Conservation (phyloP, 2,797 vertebrate species). For the Tarsius wallacei region DNA sequence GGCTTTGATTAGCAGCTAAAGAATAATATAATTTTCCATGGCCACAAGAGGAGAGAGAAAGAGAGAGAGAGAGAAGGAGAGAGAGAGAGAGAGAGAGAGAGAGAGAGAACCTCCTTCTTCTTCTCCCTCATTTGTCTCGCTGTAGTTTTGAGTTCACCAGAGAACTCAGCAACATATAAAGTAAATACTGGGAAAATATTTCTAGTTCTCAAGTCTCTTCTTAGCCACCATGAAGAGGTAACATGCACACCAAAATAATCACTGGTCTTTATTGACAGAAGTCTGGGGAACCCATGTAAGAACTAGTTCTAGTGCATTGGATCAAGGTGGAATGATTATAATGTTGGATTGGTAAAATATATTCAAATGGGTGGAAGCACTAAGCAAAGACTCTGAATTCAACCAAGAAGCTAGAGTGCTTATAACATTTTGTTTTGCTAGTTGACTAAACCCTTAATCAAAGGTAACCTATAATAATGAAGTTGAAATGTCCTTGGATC, state of each 20-base stretch:
- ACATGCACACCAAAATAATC: not conserved
- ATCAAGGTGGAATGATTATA: not conserved
- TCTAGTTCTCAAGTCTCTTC: not conserved
- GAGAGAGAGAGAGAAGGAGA: not conserved
- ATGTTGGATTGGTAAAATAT: not conserved
- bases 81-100: not conserved
- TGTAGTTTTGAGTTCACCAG: not conserved
- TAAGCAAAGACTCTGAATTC: not conserved
- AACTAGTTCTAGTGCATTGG: not conserved
- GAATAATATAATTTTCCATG: slow-evolving; percentile 50
- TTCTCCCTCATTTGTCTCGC: not conserved
- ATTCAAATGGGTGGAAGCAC: not conserved
- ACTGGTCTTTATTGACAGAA: not conserved
- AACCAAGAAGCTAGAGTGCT: not conserved
- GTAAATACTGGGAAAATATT: not conserved
- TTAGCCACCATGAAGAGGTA: not conserved
- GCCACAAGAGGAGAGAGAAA: not conserved
- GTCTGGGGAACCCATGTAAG: not conserved
- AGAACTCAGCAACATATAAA: not conserved
- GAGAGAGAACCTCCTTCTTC: not conserved
- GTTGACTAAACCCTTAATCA: not conserved
- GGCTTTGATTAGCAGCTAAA: slow-evolving; percentile 50
- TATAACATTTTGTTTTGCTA: not conserved
- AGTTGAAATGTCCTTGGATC: not conserved
- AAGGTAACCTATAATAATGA: not conserved